Base-by-base conservation (phyloP, 2,113 vertebrate genomes). In the Neodontobutis hainanensis region DNA sequence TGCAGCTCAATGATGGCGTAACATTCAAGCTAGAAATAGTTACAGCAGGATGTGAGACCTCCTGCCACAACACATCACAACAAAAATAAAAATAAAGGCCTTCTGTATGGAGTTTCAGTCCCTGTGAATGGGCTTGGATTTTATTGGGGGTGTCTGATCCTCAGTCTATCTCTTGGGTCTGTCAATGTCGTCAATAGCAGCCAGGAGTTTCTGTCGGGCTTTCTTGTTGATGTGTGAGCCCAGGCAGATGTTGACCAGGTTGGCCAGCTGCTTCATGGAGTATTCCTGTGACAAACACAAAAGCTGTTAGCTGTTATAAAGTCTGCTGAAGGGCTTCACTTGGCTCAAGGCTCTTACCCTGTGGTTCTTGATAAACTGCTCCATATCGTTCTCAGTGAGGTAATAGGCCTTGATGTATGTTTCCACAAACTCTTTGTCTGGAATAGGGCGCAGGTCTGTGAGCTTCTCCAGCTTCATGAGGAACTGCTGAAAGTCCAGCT, bases 181-280 rank as follows among this genome's bases (percentile, higher is more conserved):
- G 87, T 99, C 97, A 55, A 95, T 93, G 85, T 99, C 97, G 7
- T 99, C 97, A 42, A 99, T 98, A 71, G 96, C 94, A 19, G 97
- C 92, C 36, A 99, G 91, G 32, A 99, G 94, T 83, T 97, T 99
- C 87, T 99, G 97, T 78, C 95, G 94, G 53, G 97, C 95, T 86
- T 97, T 99, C 86, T 99, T 99, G 92, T 99, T 99, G 88, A 99
- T 99, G 83, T 99, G 95, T 6, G 97, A 96, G 60, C 97, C 97
- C 80, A 99, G 91, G 74, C 97, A 99, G 74, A 98, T 96, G 55
- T 95, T 99, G 78, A 99, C 97, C 92, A 99, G 83, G 81, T 99
- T 98, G 65, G 94, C 95, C 55, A 99, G 83, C 91, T 99, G 97
- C 90, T 98, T 99, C 72, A 95, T 95, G 71, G 97, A 99, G 90